phyloP scores from a whole-genome alignment of 2,888 invertebrate species.

The Corbicula japonica region DNA sequence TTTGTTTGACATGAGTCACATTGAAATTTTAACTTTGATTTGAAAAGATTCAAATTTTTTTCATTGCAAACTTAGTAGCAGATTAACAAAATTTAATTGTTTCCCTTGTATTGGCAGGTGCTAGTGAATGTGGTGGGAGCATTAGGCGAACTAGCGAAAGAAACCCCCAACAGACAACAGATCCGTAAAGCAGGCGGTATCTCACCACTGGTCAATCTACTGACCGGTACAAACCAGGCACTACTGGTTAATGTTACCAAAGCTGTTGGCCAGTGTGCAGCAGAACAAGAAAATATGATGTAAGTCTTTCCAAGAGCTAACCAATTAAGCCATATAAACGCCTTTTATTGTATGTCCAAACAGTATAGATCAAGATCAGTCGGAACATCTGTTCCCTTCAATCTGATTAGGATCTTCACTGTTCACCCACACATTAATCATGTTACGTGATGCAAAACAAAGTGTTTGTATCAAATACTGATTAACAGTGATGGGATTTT shows the following conservation, averaged over 20 bases:
- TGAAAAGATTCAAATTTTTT: background rate
- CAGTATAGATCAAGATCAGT: too few species aligned
- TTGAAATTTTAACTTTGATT: background rate
- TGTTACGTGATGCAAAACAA: too few species aligned
- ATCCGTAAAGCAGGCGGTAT: conserved; percentile 91
- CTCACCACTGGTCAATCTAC: conserved; percentile 91
- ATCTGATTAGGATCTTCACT: too few species aligned
- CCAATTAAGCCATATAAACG: too few species aligned
- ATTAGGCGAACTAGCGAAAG: conserved; percentile 94
- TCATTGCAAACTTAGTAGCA: too few species aligned
- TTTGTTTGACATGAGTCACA: background rate
- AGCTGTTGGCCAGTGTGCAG: conserved; percentile 87
- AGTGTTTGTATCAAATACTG: too few species aligned
- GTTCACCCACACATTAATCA: too few species aligned
- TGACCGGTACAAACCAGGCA: conserved; percentile 92
- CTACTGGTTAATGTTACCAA: conserved; percentile 87
- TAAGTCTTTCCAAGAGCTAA: too few species aligned
- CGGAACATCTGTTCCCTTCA: too few species aligned
- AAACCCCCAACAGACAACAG: conserved; percentile 91
- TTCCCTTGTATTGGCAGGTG: conserved; percentile 87
- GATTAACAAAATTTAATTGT: too few species aligned
- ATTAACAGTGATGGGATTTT: too few species aligned
- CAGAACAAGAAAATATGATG: conserved; percentile 87
- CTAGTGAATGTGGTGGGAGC: conserved; percentile 96
- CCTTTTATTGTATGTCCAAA: too few species aligned